Conservation (phyloP, 2,888 invertebrate species). For the Mimas tiliae region DNA sequence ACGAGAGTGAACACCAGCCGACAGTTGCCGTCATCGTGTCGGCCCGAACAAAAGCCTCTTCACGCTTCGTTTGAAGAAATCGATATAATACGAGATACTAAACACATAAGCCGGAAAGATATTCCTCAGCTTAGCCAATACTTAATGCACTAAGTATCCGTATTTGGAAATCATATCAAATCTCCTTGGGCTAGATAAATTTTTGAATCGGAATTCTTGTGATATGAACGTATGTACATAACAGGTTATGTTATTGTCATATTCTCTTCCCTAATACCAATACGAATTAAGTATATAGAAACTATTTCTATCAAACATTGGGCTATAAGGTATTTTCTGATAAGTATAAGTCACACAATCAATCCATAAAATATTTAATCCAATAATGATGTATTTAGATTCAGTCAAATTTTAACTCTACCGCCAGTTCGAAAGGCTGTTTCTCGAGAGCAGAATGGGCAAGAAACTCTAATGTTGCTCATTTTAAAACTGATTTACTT, state of each 20-base stretch:
- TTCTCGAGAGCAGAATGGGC: too few species aligned
- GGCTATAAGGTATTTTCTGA: too few species aligned
- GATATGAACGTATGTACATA: neutral
- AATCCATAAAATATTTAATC: too few species aligned
- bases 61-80: slow-evolving; percentile 5
- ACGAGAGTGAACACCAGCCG: neutral
- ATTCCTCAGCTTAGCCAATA: slow-evolving; percentile 1
- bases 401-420: too few species aligned
- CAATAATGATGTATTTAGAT: too few species aligned
- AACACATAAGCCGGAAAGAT: slow-evolving; percentile 2
- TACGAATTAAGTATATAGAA: neutral
- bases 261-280: neutral
- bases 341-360: too few species aligned
- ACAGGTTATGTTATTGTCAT: neutral
- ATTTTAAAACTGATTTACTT: too few species aligned
- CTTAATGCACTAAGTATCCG: slow-evolving; percentile 3
- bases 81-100: slow-evolving; percentile 5
- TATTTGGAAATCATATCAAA: neutral
- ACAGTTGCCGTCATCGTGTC: slow-evolving; percentile 1
- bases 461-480: too few species aligned
- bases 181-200: neutral
- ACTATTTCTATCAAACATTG: neutral
- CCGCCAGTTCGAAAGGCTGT: too few species aligned
- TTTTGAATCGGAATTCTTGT: too few species aligned
- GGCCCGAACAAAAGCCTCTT: neutral